Conservation (phyloP, 2,113 vertebrate species). For the Mobula birostris region DNA sequence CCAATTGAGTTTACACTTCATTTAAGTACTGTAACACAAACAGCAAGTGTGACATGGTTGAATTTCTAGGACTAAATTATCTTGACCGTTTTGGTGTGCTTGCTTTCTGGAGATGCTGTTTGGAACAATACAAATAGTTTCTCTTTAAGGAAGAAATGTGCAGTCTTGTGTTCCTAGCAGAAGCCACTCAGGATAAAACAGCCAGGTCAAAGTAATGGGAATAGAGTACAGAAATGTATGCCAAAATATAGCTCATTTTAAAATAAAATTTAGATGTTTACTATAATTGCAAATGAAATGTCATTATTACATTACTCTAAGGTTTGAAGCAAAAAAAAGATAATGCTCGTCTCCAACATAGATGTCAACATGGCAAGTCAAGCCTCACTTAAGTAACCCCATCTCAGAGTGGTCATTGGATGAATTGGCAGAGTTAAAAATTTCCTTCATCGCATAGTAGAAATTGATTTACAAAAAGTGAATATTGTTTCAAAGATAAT, state of each 20-base stretch:
- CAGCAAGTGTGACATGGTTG: too few species aligned
- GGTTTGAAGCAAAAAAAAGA: neutral
- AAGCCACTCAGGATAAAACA: neutral
- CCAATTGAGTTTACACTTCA: too few species aligned
- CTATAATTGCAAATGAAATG: neutral
- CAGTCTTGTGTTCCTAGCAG: neutral
- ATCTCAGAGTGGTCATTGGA: neutral
- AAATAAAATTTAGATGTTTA: neutral
- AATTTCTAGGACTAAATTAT: too few species aligned
- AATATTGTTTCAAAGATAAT: neutral
- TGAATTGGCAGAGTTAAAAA: neutral
- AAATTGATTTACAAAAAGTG: neutral
- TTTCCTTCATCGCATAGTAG: neutral
- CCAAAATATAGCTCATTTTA: neutral
- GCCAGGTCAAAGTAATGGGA: neutral
- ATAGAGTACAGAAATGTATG: neutral
- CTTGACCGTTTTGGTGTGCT: neutral
- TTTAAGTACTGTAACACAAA: too few species aligned
- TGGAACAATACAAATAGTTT: neutral
- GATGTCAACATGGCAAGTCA: neutral
- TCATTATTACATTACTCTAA: neutral
- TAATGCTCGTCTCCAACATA: neutral
- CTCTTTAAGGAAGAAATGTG: neutral
- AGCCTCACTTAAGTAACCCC: neutral
- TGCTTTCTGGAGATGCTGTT: neutral